Evolutionary conservation across 2,888 invertebrate genomes (phyloP), one percentile per base, ranked within the genome.

Genomic region (Aricia artaxerxes): DNA sequence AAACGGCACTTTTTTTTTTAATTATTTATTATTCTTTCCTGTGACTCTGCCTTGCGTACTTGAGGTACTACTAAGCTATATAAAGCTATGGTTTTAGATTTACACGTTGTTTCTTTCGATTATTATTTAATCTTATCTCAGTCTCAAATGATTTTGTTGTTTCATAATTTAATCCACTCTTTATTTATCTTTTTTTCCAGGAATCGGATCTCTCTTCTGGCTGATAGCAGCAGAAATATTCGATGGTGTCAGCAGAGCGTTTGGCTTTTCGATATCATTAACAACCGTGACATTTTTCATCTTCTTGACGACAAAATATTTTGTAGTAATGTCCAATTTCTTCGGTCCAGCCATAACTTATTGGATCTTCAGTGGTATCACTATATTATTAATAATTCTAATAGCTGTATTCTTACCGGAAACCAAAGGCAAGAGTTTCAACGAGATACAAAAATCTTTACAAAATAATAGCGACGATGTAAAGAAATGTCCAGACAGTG

Each of bases 341-440:
- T 80, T 91, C 0, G 91, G 91, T 0, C 85, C 90, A 1, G 84
- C 89, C 0, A 78, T 82, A 0, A 89, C 88, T 0, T 91, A 89
- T 75, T 90, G 87, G 87, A 61, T 84, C 2, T 89, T 89, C 57
- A 83, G 85, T n/a, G 82, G 82, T 0, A 84, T 84, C 35, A 86
- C 87, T 72, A 77, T 88, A 6, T n/a, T 85, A 1, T 80, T 85
- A 0, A 83, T 84, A 73, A 1, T 85, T 1, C 87, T 88, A 40
- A 84, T 90, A 2, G 44, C 84, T n/a, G 85, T 85, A 38, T 85
- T 83, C 72, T 79, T 92, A 2, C 92, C 92, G 0, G 92, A 92
- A 78, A 92, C 92, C 0, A 92, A 90, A 49, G 92, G 91, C 0
- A 91, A 88, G 77, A 87, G 85, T 0, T 87, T 92, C 60, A 83